Evolutionary conservation across 2,888 invertebrate species (phyloP).

Genomic region (Dryococelus australis): DNA sequence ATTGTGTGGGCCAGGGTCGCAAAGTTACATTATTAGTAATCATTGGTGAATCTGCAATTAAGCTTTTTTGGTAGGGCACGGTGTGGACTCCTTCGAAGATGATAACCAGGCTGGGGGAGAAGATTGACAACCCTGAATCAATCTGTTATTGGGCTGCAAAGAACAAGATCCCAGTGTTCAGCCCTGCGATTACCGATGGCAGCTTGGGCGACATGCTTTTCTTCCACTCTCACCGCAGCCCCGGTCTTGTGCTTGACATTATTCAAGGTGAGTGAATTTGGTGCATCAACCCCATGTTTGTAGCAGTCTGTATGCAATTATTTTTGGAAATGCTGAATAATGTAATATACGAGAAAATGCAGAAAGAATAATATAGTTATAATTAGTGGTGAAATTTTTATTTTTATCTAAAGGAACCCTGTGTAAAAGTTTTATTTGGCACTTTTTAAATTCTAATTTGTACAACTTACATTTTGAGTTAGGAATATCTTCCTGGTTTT

Average conservation of each 20-base stretch:
- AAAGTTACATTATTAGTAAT: no score
- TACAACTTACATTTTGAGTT: no score
- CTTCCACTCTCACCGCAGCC: constrained; percentile 93
- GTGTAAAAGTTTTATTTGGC: no score
- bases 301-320: neutral
- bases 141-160: constrained; percentile 97
- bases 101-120: constrained; percentile 83
- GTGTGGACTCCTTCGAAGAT: constrained; percentile 94
- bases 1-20: no score
- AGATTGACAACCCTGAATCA: constrained; percentile 88
- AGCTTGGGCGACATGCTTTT: constrained; percentile 99
- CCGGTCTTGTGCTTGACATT: constrained; percentile 93
- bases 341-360: no score
- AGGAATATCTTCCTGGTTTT: no score
- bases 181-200: constrained; percentile 98
- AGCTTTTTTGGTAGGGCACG: constrained; percentile 57
- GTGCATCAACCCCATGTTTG: neutral
- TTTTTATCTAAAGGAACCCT: no score
- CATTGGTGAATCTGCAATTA: no score
- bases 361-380: no score
- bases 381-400: no score
- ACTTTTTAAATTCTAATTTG: no score
- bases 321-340: no score
- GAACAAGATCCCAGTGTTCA: constrained; percentile 96
- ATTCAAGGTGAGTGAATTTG: constrained; percentile 68